A percentile compares a stretch with the other conserved stretches of the same genome.
Evolutionary conservation across 2,888 invertebrate genomes (phyloP).

Genomic region (Norana najaformis): DNA sequence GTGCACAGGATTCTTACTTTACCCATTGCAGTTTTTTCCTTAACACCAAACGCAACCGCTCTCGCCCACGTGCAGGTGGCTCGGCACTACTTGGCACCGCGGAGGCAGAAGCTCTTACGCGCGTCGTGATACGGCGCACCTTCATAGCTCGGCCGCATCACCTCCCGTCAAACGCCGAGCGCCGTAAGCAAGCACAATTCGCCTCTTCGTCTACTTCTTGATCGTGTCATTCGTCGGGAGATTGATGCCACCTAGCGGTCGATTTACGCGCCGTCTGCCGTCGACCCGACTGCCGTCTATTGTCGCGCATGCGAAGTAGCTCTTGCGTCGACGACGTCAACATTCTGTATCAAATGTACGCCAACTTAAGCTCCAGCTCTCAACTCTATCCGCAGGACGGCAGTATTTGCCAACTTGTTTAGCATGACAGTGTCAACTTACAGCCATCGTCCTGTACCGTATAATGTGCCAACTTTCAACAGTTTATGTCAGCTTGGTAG

Average conservation of each 20-base stretch:
- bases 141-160: not conserved
- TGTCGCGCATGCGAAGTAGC: not conserved
- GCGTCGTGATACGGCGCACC: not conserved
- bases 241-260: not conserved
- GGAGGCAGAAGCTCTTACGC: not conserved
- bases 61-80: not conserved
- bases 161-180: not conserved
- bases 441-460: no score
- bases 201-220: not conserved
- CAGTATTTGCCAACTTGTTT: not conserved
- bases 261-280: not conserved
- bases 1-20: not conserved
- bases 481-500: no score
- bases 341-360: not conserved
- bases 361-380: not conserved
- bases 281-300: not conserved
- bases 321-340: not conserved
- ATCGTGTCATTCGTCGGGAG: not conserved
- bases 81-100: not conserved
- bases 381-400: not conserved
- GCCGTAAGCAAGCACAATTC: not conserved
- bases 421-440: not conserved
- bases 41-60: not conserved
- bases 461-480: not conserved
- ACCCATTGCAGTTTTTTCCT: not conserved